A percentile compares a stretch with the other conserved stretches of the same genome.
Conservation (phyloP, 2,113 vertebrate genomes). For the Gadus chalcogrammus region DNA sequence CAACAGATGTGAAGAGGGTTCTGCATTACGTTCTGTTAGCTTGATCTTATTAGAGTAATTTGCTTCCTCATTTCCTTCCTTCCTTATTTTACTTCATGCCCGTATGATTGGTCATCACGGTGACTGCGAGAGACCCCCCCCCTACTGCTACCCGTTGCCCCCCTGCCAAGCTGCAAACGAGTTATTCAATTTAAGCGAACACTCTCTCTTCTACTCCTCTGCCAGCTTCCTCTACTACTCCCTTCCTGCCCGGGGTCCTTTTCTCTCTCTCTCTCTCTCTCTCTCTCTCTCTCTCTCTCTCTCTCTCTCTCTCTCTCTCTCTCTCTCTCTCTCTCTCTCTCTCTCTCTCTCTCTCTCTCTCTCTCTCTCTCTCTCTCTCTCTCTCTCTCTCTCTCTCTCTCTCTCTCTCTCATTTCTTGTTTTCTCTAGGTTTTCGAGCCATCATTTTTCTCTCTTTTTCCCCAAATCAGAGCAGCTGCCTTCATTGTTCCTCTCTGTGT, state of each 20-base stretch:
- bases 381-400: constrained; percentile 28
- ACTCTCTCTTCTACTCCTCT: constrained; percentile 55
- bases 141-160: neutral
- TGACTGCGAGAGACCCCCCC: neutral
- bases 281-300: constrained; percentile 32
- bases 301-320: constrained; percentile 30
- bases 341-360: constrained; percentile 31
- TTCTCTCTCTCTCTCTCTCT: constrained; percentile 31
- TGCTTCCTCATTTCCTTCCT: no score
- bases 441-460: constrained; percentile 50
- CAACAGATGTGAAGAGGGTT: neutral
- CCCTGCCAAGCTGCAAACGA: constrained; percentile 11
- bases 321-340: constrained; percentile 32
- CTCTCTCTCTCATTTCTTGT: constrained; percentile 16
- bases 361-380: constrained; percentile 30
- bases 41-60: neutral
- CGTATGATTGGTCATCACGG: constrained; percentile 6
- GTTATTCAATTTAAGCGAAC: constrained; percentile 38
- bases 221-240: constrained; percentile 35
- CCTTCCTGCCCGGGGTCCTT: constrained; percentile 14
- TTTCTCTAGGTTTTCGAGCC: constrained; percentile 32
- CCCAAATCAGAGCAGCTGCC: constrained; percentile 58
- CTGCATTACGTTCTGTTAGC: neutral
- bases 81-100: constrained; percentile 9
- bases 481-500: constrained; percentile 26